Conservation (phyloP, 2,888 invertebrate species). For the Callosobruchus maculatus region DNA sequence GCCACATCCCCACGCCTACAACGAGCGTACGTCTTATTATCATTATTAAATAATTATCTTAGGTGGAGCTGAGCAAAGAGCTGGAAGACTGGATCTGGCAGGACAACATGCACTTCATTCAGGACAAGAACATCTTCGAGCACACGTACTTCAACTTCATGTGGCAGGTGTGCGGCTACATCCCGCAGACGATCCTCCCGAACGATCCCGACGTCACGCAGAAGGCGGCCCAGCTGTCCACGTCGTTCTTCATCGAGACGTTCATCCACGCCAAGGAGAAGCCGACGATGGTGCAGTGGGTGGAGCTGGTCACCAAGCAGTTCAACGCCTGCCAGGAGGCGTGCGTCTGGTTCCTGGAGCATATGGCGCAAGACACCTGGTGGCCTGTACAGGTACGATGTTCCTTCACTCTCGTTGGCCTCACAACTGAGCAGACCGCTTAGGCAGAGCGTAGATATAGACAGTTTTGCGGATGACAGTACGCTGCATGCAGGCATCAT, state of each 20-base stretch:
- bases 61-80: constrained; percentile 64
- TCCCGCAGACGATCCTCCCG: constrained; percentile 83
- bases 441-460: too few relatives aligned
- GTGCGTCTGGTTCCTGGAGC: constrained; percentile 87
- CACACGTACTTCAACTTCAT: constrained; percentile 95
- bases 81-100: constrained; percentile 96
- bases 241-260: constrained; percentile 93
- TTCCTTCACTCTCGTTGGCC: too few relatives aligned
- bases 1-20: too few relatives aligned
- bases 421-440: too few relatives aligned
- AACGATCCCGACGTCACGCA: constrained; percentile 77
- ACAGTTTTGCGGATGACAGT: too few relatives aligned
- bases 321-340: constrained; percentile 88
- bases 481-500: too few relatives aligned
- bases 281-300: constrained; percentile 97
- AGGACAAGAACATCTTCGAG: constrained; percentile 94
- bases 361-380: constrained; percentile 92
- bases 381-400: constrained; percentile 83
- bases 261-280: constrained; percentile 97
- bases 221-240: constrained; percentile 81
- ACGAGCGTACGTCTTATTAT: too few relatives aligned
- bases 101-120: constrained; percentile 92
- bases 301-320: constrained; percentile 90
- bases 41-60: too few relatives aligned
- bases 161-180: constrained; percentile 91